A percentile compares a stretch with the other conserved stretches of the same genome.
Evolutionary conservation across 2,888 invertebrate species (phyloP).

Genomic region (Reticulitermes lucifugus): DNA sequence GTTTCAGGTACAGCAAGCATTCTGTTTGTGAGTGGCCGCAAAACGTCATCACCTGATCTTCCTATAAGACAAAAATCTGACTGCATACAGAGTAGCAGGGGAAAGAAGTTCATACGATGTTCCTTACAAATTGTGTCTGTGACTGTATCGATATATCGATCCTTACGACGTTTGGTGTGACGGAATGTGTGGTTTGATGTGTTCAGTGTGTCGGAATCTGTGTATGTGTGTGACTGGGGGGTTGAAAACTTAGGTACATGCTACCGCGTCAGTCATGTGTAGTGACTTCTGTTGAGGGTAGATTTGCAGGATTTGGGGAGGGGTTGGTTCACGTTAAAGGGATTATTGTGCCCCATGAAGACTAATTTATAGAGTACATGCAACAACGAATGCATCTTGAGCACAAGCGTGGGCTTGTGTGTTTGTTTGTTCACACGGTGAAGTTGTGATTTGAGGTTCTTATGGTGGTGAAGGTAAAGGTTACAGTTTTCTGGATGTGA

Average conservation of each 20-base stretch:
- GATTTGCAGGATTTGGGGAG: not conserved
- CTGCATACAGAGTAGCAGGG: too few species aligned
- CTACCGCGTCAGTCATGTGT: slow-evolving; percentile 32
- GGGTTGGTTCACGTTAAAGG: not conserved
- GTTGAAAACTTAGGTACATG: not conserved
- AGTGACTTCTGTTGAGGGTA: slow-evolving; percentile 33
- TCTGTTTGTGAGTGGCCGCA: too few species aligned
- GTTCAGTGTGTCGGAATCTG: slow-evolving; percentile 6
- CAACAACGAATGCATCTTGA: slow-evolving; percentile 34
- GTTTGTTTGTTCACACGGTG: too few species aligned
- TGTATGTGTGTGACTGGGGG: not conserved
- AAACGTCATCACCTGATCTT: too few species aligned
- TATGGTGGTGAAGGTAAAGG: too few species aligned
- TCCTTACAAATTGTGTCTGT: not conserved
- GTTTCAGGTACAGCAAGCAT: too few species aligned
- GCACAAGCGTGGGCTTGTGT: slow-evolving; percentile 1
- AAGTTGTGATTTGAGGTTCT: too few species aligned
- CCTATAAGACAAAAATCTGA: too few species aligned
- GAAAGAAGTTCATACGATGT: too few species aligned
- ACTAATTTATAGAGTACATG: slow-evolving; percentile 31
- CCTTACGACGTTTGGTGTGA: not conserved
- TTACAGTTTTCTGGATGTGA: too few species aligned
- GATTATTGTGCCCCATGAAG: slow-evolving; percentile 25
- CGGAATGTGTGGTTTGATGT: slow-evolving; percentile 16
- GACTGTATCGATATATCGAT: slow-evolving; percentile 2